Conservation (phyloP, 2,113 vertebrate species). For the Junco hyemalis region DNA sequence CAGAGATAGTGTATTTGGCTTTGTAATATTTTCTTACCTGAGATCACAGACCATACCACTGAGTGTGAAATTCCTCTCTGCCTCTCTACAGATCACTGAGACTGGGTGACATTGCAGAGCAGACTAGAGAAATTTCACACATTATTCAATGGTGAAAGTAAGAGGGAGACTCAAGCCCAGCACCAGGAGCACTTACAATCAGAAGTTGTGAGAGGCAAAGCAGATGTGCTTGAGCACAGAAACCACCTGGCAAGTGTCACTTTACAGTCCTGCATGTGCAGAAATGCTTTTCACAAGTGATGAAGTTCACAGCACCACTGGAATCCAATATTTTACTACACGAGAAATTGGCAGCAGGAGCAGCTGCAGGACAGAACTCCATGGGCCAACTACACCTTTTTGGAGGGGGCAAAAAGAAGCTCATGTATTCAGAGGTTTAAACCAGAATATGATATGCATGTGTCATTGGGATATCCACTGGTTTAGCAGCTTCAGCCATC, state of each 20-base stretch:
- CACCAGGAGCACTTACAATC: neutral
- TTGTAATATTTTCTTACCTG: neutral
- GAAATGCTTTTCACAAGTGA: constrained; percentile 31
- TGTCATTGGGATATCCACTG: neutral
- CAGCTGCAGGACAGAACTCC: neutral
- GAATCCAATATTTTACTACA: neutral
- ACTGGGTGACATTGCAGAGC: neutral
- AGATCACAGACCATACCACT: neutral
- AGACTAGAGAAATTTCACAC: neutral
- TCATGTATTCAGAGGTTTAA: neutral
- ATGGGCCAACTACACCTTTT: neutral
- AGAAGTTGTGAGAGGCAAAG: neutral
- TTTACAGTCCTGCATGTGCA: constrained; percentile 7
- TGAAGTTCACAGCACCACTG: constrained; percentile 3
- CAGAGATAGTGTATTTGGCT: neutral
- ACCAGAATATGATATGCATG: neutral
- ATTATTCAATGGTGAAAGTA: neutral
- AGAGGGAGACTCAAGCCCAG: neutral
- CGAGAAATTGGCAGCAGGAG: neutral
- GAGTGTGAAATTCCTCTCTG: neutral
- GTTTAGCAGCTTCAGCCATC: neutral
- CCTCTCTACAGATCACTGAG: neutral
- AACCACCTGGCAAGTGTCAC: constrained; percentile 16
- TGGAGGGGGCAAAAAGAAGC: neutral
- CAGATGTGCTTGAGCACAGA: neutral